Evolutionary conservation across 2,888 invertebrate genomes (phyloP), one percentile per base, ranked within the genome.

Genomic region (Blomia tropicalis): DNA sequence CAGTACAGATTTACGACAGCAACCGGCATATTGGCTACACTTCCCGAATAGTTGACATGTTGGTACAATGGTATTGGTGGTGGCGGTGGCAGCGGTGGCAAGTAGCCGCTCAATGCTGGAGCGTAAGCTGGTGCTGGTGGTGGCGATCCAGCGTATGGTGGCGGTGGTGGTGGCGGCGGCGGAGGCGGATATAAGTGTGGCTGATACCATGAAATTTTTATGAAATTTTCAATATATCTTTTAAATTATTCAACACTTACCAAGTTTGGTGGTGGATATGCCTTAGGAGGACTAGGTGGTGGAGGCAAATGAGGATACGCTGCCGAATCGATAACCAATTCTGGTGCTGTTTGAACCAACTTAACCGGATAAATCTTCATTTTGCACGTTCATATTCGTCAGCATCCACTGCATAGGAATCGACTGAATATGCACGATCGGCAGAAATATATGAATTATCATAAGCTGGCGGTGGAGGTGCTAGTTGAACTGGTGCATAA

Each of bases 1-100:
- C 56, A 56, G 36, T 27, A 56, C 2, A 56, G 29, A 36, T 56
- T 56, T 11, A 56, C 56, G 11, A 56, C 56, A 4, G 32, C 56
- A n/a, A 56, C 56, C 1, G 56, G 56, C 56, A 56, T 47, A 14
- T 22, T 7, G 14, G 51, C 51, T 19, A n/a, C 51, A 22, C 51
- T n/a, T 7, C 11, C 7, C 7, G 7, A 11, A n/a, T 47, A 47
- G 51, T 22, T 27, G 22, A 22, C 22, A n/a, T 47, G n/a, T 17
- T 36, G 36, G 36, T 36, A 36, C 36, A 36, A 17, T 7, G 51
- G 51, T 11, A 7, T n/a, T 14, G 51, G 51, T 7, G n/a, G 7
- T 7, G 51, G 51, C 22, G 51, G 51, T 25, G 41, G 41, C n/a
- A n/a, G n/a, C n/a, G n/a, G n/a, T n/a, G n/a, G n/a, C n/a, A n/a